Percentiles rank a stretch among this genome's conserved stretches.
phyloP scores from a whole-genome alignment of 2,797 vertebrate species.

The Mus minutoides region DNA sequence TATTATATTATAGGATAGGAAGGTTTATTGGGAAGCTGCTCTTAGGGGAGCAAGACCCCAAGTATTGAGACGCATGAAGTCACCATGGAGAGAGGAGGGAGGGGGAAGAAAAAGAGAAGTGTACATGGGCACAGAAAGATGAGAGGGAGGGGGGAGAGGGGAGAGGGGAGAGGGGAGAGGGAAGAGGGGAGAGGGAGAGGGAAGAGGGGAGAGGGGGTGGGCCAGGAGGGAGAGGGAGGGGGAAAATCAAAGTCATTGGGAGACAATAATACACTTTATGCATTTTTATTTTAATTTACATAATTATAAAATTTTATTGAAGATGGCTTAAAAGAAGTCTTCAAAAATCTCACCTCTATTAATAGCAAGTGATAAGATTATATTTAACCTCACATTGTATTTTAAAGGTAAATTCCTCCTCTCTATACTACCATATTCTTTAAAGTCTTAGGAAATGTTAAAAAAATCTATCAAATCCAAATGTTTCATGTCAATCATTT shows the following conservation, averaged over 20 bases:
- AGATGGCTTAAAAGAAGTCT: neutral
- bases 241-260: conserved; percentile 24
- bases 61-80: too few relatives aligned
- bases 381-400: conserved; percentile 40
- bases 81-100: too few relatives aligned
- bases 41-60: too few relatives aligned
- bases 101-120: too few relatives aligned
- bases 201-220: too few relatives aligned
- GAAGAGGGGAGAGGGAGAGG: neutral
- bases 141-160: too few relatives aligned
- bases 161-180: too few relatives aligned
- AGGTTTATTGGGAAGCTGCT: too few relatives aligned
- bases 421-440: conserved; percentile 60
- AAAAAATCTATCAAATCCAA: conserved; percentile 64
- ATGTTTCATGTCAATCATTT: conserved; percentile 63
- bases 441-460: neutral
- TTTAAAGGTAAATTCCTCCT: conserved; percentile 58
- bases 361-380: neutral
- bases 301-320: neutral
- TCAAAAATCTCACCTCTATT: conserved; percentile 25
- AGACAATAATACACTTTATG: neutral
- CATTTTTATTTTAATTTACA: neutral
- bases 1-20: too few relatives aligned
- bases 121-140: too few relatives aligned
- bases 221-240: neutral